Evolutionary conservation across 2,888 invertebrate species (phyloP), one percentile per base, ranked within the genome.

Genomic region (Frankliniella fusca): DNA sequence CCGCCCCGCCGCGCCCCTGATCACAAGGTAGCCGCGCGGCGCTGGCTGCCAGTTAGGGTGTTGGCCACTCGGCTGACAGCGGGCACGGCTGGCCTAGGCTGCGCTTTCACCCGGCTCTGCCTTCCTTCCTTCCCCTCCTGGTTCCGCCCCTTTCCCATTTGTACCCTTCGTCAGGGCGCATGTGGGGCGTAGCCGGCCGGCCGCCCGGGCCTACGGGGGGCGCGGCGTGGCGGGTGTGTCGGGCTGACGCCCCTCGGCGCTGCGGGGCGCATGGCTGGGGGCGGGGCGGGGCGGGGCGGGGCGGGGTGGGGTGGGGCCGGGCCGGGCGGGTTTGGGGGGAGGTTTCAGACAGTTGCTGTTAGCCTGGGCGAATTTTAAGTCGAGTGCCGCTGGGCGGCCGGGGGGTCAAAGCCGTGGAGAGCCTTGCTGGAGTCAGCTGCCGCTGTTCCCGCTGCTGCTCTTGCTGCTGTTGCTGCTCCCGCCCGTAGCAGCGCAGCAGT

Each of bases 121-220:
- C 61, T 61, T 11, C 18, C 61, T 7, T 18, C 61, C 61, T 61
- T 15, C 20, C 61, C 38, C 38, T 5, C 38, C 38, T 38, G 38
- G 38, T 61, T 61, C 61, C 61, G 61, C 61, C 61, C 54, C 54
- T 61, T n/a, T n/a, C 61, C 61, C 61, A 61, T 61, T 61, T 61
- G 61, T 61, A 12, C 61, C 61, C 61, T 61, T 61, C 61, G 61
- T 61, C 61, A 61, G 18, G 61, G 38, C 38, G 38, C 38, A 38
- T 38, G 38, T 38, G 38, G 38, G 38, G 54, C 54, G 54, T 15
- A 54, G 54, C 54, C 54, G 54, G 54, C 15, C 54, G 54, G 12
- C 3, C 15, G 12, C 3, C 15, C 70, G 23, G 70, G 23, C 23
- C 70, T 5, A 23, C 70, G 70, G 23, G 70, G 70, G 70, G 27